These are phyloP conservation scores for Sceloporus undulatus DNA, from an alignment of 2,113 vertebrate genomes.

Conservation along the genomic window DNA sequence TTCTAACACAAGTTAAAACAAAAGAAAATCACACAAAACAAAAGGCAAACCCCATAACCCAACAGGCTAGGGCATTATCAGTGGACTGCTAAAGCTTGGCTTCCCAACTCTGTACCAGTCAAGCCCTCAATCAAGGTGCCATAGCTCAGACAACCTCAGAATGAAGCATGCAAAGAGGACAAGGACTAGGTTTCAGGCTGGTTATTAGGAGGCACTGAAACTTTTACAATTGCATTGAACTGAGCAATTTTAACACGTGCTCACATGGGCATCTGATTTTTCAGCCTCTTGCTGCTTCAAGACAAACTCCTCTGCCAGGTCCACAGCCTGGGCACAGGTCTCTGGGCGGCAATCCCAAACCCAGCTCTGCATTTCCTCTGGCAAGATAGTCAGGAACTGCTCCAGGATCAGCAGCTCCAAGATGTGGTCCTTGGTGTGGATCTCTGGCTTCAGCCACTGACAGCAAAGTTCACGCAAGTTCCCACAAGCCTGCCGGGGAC, in stretches of 20 bases:
- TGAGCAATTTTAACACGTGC: background rate
- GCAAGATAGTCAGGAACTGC: constrained; percentile 4
- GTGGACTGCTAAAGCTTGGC: too few relatives aligned
- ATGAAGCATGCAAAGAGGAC: too few relatives aligned
- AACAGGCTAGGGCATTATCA: too few relatives aligned
- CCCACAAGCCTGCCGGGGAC: background rate
- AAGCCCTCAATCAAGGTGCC: too few relatives aligned
- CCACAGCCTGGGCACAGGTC: constrained; percentile 5
- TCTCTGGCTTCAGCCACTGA: constrained; percentile 3
- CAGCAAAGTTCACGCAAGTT: background rate
- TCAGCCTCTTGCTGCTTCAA: background rate
- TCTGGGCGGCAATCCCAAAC: background rate
- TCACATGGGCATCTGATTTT: background rate
- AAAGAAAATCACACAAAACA: too few relatives aligned
- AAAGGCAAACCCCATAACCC: too few relatives aligned
- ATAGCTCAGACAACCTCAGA: too few relatives aligned
- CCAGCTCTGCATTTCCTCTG: constrained; percentile 1
- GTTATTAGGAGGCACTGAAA: too few relatives aligned
- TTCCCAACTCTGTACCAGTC: too few relatives aligned
- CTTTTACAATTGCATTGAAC: too few relatives aligned
- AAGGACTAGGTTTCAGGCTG: too few relatives aligned
- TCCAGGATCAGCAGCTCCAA: constrained; percentile 10
- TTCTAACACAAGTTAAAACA: too few relatives aligned
- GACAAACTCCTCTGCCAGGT: background rate
- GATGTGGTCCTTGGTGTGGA: constrained; percentile 2